Evolutionary conservation across 2,113 vertebrate genomes (phyloP).

Genomic region (Apteryx owenii): DNA sequence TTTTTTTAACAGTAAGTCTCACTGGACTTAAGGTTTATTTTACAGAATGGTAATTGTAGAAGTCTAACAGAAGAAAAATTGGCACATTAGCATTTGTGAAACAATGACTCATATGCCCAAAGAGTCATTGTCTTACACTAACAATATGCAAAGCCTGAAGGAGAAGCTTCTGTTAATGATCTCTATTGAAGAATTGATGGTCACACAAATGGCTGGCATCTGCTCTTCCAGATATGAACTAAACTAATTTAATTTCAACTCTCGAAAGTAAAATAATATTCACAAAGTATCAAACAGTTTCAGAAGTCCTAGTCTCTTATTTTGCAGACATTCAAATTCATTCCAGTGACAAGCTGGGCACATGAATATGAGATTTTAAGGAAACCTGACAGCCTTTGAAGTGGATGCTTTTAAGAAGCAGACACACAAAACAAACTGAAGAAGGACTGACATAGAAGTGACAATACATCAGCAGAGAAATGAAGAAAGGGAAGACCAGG

Average conservation of each 20-base stretch:
- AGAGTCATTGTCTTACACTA: not conserved
- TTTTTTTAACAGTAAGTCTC: not conserved
- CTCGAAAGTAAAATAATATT: not conserved
- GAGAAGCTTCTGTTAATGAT: not conserved
- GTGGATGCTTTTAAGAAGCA: not conserved
- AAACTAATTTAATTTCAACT: not conserved
- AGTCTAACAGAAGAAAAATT: not conserved
- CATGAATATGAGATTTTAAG: fast-evolving
- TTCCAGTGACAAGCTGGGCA: not conserved
- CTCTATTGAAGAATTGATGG: not conserved
- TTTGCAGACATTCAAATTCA: not conserved
- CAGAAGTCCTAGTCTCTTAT: not conserved
- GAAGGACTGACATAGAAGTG: not conserved
- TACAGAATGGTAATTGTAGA: not conserved
- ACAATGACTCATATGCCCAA: not conserved
- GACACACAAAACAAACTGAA: not conserved
- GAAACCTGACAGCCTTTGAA: not conserved
- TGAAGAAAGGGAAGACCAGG: not conserved
- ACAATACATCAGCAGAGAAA: not conserved
- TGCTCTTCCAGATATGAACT: constrained; percentile 3
- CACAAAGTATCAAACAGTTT: not conserved
- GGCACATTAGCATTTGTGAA: not conserved
- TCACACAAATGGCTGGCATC: constrained; percentile 17
- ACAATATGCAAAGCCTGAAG: not conserved
- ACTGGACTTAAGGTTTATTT: not conserved